Evolutionary conservation across 2,797 vertebrate species (phyloP).

Genomic region (Phoebastria nigripes): DNA sequence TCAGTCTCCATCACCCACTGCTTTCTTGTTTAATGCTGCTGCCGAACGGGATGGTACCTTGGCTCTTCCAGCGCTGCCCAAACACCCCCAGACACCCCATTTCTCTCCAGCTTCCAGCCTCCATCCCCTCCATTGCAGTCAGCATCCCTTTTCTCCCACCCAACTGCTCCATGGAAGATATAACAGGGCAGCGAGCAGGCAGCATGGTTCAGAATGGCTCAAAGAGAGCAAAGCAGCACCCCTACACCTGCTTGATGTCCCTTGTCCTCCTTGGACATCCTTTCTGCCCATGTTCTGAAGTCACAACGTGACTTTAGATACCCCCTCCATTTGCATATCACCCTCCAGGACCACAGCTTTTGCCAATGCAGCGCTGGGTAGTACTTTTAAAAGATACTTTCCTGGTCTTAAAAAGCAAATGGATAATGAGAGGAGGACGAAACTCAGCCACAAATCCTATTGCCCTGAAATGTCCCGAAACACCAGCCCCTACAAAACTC

Average conservation of each 20-base stretch:
- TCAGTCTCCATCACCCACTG: neutral
- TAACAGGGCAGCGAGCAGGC: neutral
- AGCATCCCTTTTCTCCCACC: neutral
- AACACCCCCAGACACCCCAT: neutral
- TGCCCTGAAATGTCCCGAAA: neutral
- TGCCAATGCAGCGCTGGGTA: accelerated
- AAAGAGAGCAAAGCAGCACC: neutral
- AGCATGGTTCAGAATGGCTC: neutral
- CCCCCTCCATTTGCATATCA: too few species aligned
- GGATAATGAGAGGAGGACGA: neutral
- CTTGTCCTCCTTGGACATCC: neutral
- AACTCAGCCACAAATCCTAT: neutral
- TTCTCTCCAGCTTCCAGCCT: neutral
- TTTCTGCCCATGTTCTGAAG: neutral
- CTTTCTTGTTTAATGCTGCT: neutral
- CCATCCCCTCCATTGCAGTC: neutral
- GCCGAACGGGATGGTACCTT: neutral
- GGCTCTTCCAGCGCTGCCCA: neutral
- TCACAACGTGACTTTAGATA: neutral
- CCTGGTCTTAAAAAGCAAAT: neutral
- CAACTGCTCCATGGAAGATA: accelerated
- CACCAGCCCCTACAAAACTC: neutral
- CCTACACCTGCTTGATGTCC: neutral
- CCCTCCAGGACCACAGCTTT: neutral
- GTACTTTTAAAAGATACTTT: neutral